Percentiles rank a stretch among this genome's conserved stretches.
phyloP scores from a whole-genome alignment of 2,888 invertebrate species.

The Himalopsyche tibetana region DNA sequence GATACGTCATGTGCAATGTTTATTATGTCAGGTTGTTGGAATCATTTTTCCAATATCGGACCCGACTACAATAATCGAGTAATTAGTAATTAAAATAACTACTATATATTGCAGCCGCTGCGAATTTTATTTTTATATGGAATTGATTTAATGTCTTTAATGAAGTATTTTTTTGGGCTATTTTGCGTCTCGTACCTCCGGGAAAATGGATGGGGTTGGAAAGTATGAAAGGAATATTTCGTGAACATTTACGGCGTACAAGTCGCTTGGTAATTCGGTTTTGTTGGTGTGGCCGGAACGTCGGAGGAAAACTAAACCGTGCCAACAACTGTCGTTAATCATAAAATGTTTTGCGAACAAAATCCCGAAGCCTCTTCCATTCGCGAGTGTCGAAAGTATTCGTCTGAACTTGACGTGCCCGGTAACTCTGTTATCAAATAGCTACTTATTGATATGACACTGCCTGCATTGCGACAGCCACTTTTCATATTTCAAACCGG shows the following conservation, averaged over 20 bases:
- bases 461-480: conserved; percentile 38
- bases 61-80: too few species aligned
- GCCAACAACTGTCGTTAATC: conserved; percentile 42
- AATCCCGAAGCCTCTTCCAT: conserved; percentile 12
- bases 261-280: conserved; percentile 26
- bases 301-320: neutral
- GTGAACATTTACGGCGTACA: conserved; percentile 2
- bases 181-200: neutral
- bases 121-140: too few species aligned
- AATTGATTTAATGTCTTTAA: too few species aligned
- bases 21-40: too few species aligned
- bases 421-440: conserved; percentile 29
- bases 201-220: neutral
- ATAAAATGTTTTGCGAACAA: conserved; percentile 42
- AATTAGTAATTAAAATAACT: too few species aligned
- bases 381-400: conserved; percentile 28
- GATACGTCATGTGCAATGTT: too few species aligned
- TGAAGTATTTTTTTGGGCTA: neutral
- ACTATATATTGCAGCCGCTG: too few species aligned
- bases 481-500: neutral
- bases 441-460: conserved; percentile 32
- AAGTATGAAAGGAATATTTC: neutral
- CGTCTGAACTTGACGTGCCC: conserved; percentile 38
- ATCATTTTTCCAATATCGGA: too few species aligned
- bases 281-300: conserved; percentile 5